Base-by-base conservation (phyloP, 2,797 vertebrate species). In the Tinamus major region DNA sequence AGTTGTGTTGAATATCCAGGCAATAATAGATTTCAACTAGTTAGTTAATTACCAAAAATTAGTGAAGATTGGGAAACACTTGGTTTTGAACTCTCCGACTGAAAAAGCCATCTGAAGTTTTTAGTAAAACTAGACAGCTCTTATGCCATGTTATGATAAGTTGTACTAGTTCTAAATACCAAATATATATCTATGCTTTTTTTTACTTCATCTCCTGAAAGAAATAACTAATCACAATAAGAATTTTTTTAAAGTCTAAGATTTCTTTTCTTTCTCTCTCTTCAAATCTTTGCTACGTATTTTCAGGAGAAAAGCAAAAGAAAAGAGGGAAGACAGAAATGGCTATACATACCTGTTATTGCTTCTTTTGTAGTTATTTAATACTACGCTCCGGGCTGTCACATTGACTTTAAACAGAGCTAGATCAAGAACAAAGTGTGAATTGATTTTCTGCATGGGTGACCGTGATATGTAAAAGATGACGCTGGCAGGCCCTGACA, bases 261-360 rank as follows among this genome's bases (percentile, higher is more conserved):
- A 3, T 14, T n/a, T 37, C 46, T 62, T 37, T 55, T 62, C 51
- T 33, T 10, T 44, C 4, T 39, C 39, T 33, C 15, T 44, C 4
- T 39, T 53, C 58, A 59, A 15, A 26, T 51, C n/a, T 74, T 68
- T 77, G 26, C 35, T 65, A 20, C 8, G 2, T 59, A 19, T 31
- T 51, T 13, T 29, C 1, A 1, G 1, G 6, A 3, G 4, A 2
- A 65, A 63, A 65, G 17, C 46, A 72, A 53, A 49, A 21, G 6
- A 6, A 37, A 67, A 59, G 23, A 56, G 33, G 37, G 55, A 69
- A 76, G 44, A 24, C 5, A 64, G 39, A 65, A 65, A 65, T 59
- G 20, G 29, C 44, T 44, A 18, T 29, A 44, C 5, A 14, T 33
- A 8, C 17, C 24, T 63, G 23, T 79, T 37, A 24, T 44, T 63